These are phyloP conservation scores for Brachionus rubens DNA, from an alignment of 1,140 invertebrate species.

Conservation along the genomic window DNA sequence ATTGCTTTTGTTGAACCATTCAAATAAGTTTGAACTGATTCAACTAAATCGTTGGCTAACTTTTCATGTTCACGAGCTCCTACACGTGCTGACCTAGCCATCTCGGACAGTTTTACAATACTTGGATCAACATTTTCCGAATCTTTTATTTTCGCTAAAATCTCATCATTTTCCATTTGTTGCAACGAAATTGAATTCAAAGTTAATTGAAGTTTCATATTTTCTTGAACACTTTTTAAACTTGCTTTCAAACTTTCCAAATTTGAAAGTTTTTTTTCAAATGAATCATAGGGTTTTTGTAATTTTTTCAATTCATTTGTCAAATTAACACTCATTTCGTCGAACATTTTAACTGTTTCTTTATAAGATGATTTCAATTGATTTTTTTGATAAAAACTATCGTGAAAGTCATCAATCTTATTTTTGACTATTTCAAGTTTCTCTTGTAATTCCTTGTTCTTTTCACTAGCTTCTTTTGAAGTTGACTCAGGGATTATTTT, in stretches of 20 bases:
- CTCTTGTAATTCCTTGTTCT: slow-evolving; percentile 25
- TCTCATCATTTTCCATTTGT: not conserved
- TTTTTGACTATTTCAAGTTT: slow-evolving; percentile 21
- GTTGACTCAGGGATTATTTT: slow-evolving; percentile 9
- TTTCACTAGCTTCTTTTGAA: not conserved
- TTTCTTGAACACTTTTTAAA: slow-evolving; percentile 2
- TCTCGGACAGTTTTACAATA: not conserved
- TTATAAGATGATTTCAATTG: not conserved
- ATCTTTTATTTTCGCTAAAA: not conserved
- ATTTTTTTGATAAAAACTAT: not conserved
- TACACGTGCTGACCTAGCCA: not conserved
- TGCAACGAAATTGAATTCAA: slow-evolving; percentile 11
- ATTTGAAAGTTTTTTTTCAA: not conserved
- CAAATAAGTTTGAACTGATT: not conserved
- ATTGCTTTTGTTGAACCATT: not conserved
- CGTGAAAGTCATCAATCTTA: slow-evolving; percentile 1
- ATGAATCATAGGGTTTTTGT: slow-evolving; percentile 5
- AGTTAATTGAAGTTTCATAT: slow-evolving; percentile 8
- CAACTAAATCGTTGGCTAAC: not conserved
- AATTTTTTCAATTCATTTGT: slow-evolving; percentile 6
- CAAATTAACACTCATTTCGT: not conserved
- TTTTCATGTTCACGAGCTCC: slow-evolving; percentile 13
- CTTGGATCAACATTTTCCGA: not conserved
- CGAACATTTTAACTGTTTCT: not conserved
- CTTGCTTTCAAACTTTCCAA: not conserved